Percentiles rank a stretch among this genome's conserved stretches.
Conservation (phyloP, 2,113 vertebrate genomes). For the Cyphomyrus plagiostoma region DNA sequence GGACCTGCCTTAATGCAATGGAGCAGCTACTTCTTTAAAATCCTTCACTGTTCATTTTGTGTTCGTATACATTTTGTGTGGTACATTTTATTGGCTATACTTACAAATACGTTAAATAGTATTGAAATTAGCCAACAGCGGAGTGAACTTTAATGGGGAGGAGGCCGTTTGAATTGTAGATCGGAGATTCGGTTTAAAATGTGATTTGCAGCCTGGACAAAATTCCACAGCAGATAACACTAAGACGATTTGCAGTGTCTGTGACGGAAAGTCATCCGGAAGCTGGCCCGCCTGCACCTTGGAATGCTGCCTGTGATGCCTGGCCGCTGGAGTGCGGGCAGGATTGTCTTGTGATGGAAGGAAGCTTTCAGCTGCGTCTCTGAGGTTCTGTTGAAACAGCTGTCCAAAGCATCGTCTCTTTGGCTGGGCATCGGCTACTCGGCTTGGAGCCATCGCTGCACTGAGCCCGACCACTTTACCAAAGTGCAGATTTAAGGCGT, state of each 20-base stretch:
- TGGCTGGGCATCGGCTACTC: neutral
- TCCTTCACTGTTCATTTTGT: neutral
- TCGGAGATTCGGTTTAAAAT: neutral
- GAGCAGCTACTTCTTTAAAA: neutral
- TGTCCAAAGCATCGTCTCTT: constrained; percentile 13
- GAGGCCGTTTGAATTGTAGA: neutral
- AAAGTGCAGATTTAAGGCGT: constrained; percentile 2
- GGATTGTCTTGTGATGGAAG: neutral
- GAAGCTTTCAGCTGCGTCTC: neutral
- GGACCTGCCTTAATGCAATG: neutral
- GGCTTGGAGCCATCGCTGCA: neutral
- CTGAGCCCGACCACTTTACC: constrained; percentile 11
- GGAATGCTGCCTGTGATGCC: neutral
- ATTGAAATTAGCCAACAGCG: neutral
- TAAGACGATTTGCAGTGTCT: constrained; percentile 13
- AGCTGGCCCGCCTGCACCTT: neutral
- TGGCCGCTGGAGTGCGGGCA: neutral
- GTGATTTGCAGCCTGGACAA: neutral
- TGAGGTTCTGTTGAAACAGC: constrained; percentile 39
- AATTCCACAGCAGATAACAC: constrained; percentile 24
- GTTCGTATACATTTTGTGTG: neutral
- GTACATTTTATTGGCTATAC: neutral
- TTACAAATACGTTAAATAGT: neutral
- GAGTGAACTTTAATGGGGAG: neutral
- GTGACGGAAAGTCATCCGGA: neutral